Evolutionary conservation across 2,113 vertebrate species (phyloP), one percentile per base, ranked within the genome.

Genomic region (Heterotilapia buettikoferi): DNA sequence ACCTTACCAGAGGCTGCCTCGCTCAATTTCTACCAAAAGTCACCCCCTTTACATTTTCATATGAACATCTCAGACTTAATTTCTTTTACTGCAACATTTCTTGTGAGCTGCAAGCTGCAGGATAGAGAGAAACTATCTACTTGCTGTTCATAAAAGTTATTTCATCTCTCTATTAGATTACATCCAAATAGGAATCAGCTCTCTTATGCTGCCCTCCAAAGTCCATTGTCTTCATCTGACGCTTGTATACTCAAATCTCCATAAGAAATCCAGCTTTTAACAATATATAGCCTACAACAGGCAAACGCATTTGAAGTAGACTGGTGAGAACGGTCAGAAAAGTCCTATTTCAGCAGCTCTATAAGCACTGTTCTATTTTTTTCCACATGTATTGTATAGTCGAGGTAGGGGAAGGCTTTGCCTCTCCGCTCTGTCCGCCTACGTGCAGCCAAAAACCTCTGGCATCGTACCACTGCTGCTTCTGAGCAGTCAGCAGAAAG

Each of bases 391-490:
- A 80, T 47, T 59, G 33, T 73, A 86, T 71, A 84, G 54, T 31
- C 4, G 6, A 59, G 80, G 80, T 31, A 52, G 82, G 52, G 73
- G 11, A 45, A 81, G 57, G 78, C 76, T 66, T 81, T 52, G 26
- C 83, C 63, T 86, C 80, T 86, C 84, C 19, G 31, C 86, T 87
- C 89, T 89, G 90, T 87, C 92, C 86, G 33, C 89, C 89, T 80
- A 93, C 89, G 85, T 26, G n/a, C 88, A 80, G 91, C 92, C 89
- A 92, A 85, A 93, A 90, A 86, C 88, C 73, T 89, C 89, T 94
- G 92, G 95, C 92, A 61, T 38, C 1, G 47, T 57, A 82, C 83
- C 92, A 91, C 73, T 21, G 61, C 76, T 47, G 80, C 87, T 92
- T 84, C 82, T 11, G 71, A 83, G 86, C 82, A 91, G 86, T 94